These are phyloP conservation scores for Sebastes vulpes DNA, from an alignment of 2,797 vertebrate genomes.

Conservation along the genomic window DNA sequence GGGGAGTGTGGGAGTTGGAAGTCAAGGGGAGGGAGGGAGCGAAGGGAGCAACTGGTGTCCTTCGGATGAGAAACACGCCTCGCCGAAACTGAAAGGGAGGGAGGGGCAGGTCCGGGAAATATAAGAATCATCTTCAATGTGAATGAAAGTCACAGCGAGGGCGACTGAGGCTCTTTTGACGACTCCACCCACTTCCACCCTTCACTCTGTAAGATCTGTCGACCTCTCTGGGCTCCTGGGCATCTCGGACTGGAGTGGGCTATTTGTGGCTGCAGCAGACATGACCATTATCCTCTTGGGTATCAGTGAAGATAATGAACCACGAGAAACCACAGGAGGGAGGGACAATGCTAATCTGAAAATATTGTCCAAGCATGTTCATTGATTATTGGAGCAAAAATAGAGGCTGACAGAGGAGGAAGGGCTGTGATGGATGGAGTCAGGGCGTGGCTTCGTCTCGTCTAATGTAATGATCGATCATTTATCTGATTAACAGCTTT, in stretches of 20 bases:
- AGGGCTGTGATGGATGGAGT: constrained; percentile 37
- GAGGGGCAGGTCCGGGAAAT: constrained; percentile 43
- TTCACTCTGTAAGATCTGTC: constrained; percentile 12
- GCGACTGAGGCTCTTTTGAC: constrained; percentile 10
- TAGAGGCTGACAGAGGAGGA: not conserved
- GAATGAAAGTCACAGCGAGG: constrained; percentile 66
- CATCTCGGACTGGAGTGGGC: constrained; percentile 17
- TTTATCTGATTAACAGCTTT: constrained; percentile 1
- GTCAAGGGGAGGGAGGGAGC: constrained; percentile 4
- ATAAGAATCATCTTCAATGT: constrained; percentile 51
- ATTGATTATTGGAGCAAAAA: constrained; percentile 45
- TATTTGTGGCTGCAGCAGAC: constrained; percentile 51
- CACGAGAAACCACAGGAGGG: constrained; percentile 1
- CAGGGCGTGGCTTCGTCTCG: constrained; percentile 49
- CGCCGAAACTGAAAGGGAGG: constrained; percentile 16
- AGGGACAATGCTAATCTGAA: constrained; percentile 3
- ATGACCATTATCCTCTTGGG: constrained; percentile 23
- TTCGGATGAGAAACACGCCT: constrained; percentile 32
- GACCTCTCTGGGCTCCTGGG: constrained; percentile 15
- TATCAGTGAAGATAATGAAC: constrained; percentile 14
- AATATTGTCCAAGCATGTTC: constrained; percentile 13
- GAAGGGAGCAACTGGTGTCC: constrained; percentile 65
- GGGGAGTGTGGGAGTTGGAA: constrained; percentile 35
- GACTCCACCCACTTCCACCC: constrained; percentile 48
- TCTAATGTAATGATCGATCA: constrained; percentile 17